These are phyloP conservation scores for Epinephelus awoara DNA, from an alignment of 2,797 vertebrate species.

Conservation along the genomic window DNA sequence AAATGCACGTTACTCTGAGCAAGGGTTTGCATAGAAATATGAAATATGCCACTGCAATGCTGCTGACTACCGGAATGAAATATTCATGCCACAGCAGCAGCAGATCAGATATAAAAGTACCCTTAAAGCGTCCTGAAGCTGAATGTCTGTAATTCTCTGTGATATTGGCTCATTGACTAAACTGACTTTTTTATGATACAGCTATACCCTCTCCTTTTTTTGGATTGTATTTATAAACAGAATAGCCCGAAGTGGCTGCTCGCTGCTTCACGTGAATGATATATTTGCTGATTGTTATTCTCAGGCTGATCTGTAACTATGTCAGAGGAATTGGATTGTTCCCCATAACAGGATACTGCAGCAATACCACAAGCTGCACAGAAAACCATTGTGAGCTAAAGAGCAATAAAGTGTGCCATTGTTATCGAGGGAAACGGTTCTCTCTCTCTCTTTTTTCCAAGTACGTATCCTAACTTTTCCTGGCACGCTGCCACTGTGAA, in stretches of 20 bases:
- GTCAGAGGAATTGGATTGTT: constrained; percentile 82
- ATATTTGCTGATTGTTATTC: constrained; percentile 80
- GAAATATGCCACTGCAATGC: constrained; percentile 79
- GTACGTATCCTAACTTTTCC: constrained; percentile 75
- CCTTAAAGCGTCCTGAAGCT: constrained; percentile 69
- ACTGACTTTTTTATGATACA: constrained; percentile 57
- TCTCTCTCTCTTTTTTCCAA: constrained; percentile 31
- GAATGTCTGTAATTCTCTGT: constrained; percentile 69
- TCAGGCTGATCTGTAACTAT: constrained; percentile 74
- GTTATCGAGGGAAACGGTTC: constrained; percentile 77
- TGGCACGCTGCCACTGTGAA: constrained; percentile 72
- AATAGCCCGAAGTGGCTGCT: constrained; percentile 53
- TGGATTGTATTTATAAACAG: constrained; percentile 48
- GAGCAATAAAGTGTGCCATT: constrained; percentile 84
- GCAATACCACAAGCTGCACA: constrained; percentile 77
- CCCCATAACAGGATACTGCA: constrained; percentile 85
- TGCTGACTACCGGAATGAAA: constrained; percentile 76
- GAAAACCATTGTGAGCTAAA: constrained; percentile 80
- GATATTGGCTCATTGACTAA: constrained; percentile 70
- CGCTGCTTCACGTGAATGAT: constrained; percentile 66
- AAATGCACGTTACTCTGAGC: constrained; percentile 63
- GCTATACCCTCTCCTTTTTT: constrained; percentile 25
- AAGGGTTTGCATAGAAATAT: constrained; percentile 77
- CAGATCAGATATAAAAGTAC: constrained; percentile 74
- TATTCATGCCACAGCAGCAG: constrained; percentile 78